Percentiles rank a stretch among this genome's conserved stretches.
Conservation (phyloP, 2,797 vertebrate species). For the Netta rufina region DNA sequence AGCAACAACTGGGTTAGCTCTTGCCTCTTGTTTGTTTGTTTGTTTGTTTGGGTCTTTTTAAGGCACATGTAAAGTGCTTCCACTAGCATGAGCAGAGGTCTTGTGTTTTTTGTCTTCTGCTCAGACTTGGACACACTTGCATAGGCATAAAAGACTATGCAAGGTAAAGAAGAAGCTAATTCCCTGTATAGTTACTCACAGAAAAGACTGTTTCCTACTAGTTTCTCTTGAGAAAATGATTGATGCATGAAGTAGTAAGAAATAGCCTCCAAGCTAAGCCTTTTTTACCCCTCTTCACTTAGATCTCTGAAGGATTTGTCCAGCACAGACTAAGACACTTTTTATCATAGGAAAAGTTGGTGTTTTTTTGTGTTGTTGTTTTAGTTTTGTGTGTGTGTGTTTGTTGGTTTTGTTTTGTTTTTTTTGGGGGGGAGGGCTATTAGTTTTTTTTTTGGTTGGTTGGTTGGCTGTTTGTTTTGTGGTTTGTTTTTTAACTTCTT, state of each 20-base stretch:
- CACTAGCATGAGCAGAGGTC: background rate
- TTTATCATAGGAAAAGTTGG: background rate
- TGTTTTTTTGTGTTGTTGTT: no score
- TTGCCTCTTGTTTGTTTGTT: background rate
- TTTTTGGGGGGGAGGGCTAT: no score
- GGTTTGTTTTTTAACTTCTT: background rate
- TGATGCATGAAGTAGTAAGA: constrained; percentile 29
- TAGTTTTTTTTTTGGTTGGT: no score
- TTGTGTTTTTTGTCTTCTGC: background rate
- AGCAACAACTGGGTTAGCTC: background rate
- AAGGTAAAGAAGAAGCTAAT: background rate
- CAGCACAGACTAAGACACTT: background rate
- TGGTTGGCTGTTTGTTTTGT: no score
- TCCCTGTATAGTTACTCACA: background rate
- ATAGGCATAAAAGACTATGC: background rate
- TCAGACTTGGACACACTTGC: background rate
- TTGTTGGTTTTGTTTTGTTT: no score
- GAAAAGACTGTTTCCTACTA: background rate
- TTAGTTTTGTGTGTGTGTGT: no score
- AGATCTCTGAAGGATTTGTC: background rate
- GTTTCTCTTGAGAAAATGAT: constrained; percentile 29
- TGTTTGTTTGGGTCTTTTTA: background rate
- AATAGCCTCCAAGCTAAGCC: background rate
- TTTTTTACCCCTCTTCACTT: background rate
- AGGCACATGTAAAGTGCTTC: background rate